phyloP scores from a whole-genome alignment of 2,888 invertebrate species.

The Lasioglossum pauxillum region DNA sequence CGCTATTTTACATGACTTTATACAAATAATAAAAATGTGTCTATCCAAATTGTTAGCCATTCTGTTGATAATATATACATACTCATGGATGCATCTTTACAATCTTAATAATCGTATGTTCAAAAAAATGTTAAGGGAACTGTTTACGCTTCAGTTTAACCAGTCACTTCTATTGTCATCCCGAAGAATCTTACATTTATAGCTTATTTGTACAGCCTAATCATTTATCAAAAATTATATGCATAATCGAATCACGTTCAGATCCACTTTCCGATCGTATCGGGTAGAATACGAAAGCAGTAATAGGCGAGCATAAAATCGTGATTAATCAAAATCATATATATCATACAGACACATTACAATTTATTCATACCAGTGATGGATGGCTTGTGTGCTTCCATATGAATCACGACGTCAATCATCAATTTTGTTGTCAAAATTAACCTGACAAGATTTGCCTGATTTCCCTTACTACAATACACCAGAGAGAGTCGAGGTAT shows the following conservation, averaged over 20 bases:
- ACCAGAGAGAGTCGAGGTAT: background rate
- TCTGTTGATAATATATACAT: background rate
- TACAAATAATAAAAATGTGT: background rate
- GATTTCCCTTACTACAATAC: background rate
- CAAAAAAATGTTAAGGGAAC: background rate
- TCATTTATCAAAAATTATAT: background rate
- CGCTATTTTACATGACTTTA: background rate
- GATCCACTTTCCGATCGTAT: background rate
- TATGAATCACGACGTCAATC: background rate
- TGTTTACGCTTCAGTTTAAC: background rate
- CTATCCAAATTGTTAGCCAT: background rate
- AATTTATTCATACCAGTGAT: conserved; percentile 1
- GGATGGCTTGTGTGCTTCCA: background rate
- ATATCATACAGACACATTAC: background rate
- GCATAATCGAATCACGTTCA: background rate
- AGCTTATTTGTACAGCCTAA: background rate
- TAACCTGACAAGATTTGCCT: background rate
- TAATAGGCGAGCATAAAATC: background rate
- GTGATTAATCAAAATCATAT: conserved; percentile 5
- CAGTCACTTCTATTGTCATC: background rate
- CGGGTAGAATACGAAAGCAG: background rate
- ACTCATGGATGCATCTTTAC: background rate
- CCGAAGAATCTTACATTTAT: background rate
- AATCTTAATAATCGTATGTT: background rate
- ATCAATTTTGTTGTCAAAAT: background rate